These are phyloP conservation scores for Chymomyza procnemis DNA, from an alignment of 2,888 invertebrate species.

Conservation along the genomic window DNA sequence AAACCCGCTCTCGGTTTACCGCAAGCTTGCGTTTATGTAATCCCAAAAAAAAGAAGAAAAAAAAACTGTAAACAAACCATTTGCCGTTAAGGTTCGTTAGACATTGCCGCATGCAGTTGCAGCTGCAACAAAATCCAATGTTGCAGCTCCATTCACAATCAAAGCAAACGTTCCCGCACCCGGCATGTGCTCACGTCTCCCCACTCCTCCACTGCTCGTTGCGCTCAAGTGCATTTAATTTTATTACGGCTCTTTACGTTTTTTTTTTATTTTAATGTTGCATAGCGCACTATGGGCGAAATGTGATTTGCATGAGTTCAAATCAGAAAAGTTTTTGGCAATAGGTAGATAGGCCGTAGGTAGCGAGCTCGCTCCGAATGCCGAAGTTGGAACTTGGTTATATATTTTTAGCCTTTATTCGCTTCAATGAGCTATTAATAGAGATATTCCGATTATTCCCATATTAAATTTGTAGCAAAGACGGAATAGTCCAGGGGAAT, in stretches of 20 bases:
- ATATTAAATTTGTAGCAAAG: too few relatives aligned
- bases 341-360: too few relatives aligned
- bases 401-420: too few relatives aligned
- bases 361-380: too few relatives aligned
- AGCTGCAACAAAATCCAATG: not conserved
- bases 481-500: too few relatives aligned
- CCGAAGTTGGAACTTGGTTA: too few relatives aligned
- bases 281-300: constrained; percentile 5
- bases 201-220: constrained; percentile 1
- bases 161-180: constrained; percentile 12
- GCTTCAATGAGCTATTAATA: too few relatives aligned
- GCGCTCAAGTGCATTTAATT: constrained; percentile 37
- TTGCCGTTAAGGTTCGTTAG: constrained; percentile 15
- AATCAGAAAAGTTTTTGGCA: too few relatives aligned
- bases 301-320: constrained; percentile 2
- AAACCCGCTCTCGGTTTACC: not conserved
- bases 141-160: constrained; percentile 4
- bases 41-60: too few relatives aligned
- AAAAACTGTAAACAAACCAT: not conserved
- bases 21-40: constrained; percentile 23
- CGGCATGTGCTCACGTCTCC: too few relatives aligned
- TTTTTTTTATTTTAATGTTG: constrained; percentile 13
- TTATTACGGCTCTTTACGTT: not conserved
- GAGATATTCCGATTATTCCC: too few relatives aligned
- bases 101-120: not conserved